Base-by-base conservation (phyloP, 2,797 vertebrate genomes). In the Eleutherodactylus coqui region DNA sequence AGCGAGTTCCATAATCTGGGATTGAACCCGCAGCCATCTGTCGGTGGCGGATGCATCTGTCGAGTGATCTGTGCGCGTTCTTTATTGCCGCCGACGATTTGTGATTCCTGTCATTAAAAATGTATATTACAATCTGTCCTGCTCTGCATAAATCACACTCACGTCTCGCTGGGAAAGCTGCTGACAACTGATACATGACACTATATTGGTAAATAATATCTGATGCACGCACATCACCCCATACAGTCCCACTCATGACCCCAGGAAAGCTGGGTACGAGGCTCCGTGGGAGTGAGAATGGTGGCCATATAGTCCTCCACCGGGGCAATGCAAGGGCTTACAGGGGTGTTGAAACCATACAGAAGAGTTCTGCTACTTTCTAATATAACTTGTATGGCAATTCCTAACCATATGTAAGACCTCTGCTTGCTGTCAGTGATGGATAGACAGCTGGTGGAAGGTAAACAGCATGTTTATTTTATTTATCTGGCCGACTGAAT, bases 11-110 rank as follows among this genome's bases (percentile, higher is more conserved):
- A 5, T 88, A 90, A 90, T 90, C 86, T 93, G 91, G 90, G 86
- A 89, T 87, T 89, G 84, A 90, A 90, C 86, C 85, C 85, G 53
- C 87, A 83, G 85, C 92, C 92, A 92, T 90, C 86, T 93, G 93
- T 84, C 85, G 27, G 0, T 11, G 53, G 75, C 84, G 49, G 89
- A 91, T 89, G 87, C 91, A 93, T 91, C 90, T 93, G 91, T 85
- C 86, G 90, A 89, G 87, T 0, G 1, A 90, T 82, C 83, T 90
- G 88, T 83, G 88, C 89, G 89, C 76, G 76, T 53, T 85, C 89
- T 90, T n/a, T n/a, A n/a, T n/a, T n/a, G n/a, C n/a, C n/a, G n/a
- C n/a, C n/a, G n/a, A 88, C 83, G 90, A 90, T 91, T 90, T 83
- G 73, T 86, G 76, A 88, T 89, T 90, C 75, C 84, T 85, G 86